phyloP scores from a whole-genome alignment of 2,888 invertebrate species.

The Bellardia bayeri region DNA sequence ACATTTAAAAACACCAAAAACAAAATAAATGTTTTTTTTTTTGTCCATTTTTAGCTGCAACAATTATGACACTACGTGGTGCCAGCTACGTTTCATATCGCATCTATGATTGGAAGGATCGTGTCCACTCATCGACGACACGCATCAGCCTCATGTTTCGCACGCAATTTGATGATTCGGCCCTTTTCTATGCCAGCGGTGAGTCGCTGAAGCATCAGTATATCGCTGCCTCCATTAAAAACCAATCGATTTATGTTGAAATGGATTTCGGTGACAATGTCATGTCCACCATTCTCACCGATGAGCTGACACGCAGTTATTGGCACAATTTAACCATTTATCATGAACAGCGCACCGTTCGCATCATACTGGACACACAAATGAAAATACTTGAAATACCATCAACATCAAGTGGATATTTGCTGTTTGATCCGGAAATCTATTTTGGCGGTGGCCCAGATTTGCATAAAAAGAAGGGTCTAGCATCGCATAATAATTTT shows the following conservation, averaged over 20 bases:
- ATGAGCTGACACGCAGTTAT: slow-evolving; percentile 89
- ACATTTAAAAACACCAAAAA: neutral
- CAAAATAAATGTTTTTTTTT: neutral
- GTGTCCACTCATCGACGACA: slow-evolving; percentile 94
- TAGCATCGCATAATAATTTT: slow-evolving; percentile 93
- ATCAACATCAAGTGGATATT: slow-evolving; percentile 85
- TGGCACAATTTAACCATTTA: slow-evolving; percentile 97
- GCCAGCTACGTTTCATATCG: slow-evolving; percentile 96
- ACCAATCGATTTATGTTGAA: slow-evolving; percentile 93
- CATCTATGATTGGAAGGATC: slow-evolving; percentile 96
- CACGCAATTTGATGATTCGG: slow-evolving; percentile 96
- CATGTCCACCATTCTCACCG: slow-evolving; percentile 88
- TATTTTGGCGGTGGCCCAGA: slow-evolving; percentile 96
- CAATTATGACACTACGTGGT: slow-evolving; percentile 93
- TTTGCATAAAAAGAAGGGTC: slow-evolving; percentile 91
- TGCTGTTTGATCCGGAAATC: slow-evolving; percentile 97
- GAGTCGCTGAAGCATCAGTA: slow-evolving; percentile 94
- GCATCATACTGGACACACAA: slow-evolving; percentile 91
- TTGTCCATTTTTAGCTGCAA: slow-evolving; percentile 88
- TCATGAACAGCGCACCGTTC: slow-evolving; percentile 90
- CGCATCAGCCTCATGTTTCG: slow-evolving; percentile 95
- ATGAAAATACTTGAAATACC: slow-evolving; percentile 89
- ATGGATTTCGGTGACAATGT: slow-evolving; percentile 94
- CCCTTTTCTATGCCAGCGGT: slow-evolving; percentile 96
- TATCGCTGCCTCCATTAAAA: slow-evolving; percentile 93